Conservation (phyloP, 2,113 vertebrate species). For the Strix aluco region DNA sequence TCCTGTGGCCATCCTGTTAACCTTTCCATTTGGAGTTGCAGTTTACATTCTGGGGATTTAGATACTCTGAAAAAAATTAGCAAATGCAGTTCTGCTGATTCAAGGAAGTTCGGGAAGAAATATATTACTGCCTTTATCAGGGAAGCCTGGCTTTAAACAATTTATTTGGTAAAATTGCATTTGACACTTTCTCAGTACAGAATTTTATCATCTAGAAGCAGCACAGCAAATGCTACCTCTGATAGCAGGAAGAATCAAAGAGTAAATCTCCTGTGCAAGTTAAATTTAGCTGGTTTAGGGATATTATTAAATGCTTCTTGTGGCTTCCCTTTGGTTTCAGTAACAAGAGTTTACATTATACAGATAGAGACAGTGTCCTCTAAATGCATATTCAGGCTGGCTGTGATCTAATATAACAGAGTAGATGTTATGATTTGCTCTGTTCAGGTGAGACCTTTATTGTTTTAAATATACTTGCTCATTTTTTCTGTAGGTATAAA, state of each 20-base stretch:
- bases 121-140: not conserved
- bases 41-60: not conserved
- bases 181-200: not conserved
- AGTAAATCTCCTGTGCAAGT: not conserved
- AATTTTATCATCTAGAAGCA: not conserved
- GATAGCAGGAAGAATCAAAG: too few relatives aligned
- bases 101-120: not conserved
- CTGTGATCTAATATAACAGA: not conserved
- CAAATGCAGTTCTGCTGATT: slow-evolving; percentile 4
- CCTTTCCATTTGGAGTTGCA: not conserved
- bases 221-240: not conserved
- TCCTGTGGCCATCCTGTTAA: not conserved
- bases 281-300: not conserved
- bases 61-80: not conserved
- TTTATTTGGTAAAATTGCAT: not conserved
- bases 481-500: not conserved
- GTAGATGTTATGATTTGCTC: not conserved
- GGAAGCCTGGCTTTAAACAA: not conserved
- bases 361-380: not conserved
- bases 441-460: not conserved
- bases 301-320: not conserved
- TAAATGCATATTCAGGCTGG: not conserved
- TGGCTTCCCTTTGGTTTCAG: not conserved
- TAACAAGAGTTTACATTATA: not conserved
- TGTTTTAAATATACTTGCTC: not conserved